Evolutionary conservation across 1,140 invertebrate species (phyloP), one percentile per base, ranked within the genome.

Genomic region (Bombus confusus): DNA sequence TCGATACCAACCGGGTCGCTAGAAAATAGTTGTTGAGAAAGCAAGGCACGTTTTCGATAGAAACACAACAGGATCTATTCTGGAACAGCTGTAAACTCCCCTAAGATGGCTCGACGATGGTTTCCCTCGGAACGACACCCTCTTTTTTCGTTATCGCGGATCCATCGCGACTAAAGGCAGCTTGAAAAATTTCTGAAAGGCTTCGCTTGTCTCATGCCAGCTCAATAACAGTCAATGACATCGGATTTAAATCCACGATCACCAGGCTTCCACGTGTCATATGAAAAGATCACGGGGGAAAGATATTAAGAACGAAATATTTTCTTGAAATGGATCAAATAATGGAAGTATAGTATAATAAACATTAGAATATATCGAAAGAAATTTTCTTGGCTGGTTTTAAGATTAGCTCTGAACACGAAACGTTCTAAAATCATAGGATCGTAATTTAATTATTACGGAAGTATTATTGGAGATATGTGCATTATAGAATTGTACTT

Each of bases 111-210:
- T 22, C 2, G 4, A 25, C 25, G 2, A 43, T 15, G 64, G 13
- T 80, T 34, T 37, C 31, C 31, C 25, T 12, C 8, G 13, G 22
- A 80, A 66, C 31, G 43, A 1, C 37, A 31, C 10, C 47, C 37
- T n/a, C 52, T 66, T 86, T 73, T 34, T 68, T 39, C 64, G 28
- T 85, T 87, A 85, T 85, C 62, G 22, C 10, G 13, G n/a, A 59
- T 31, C 28, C 52, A 86, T 79, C 34, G 71, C 37, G 0, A 18
- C 4, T 41, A 13, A 69, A 86, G 75, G 37, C 64, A n/a, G 52
- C 10, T 13, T 22, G 5, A 3, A 37, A 86, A 68, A 34, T 66
- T 57, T 34, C n/a, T 59, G 18, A 78, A 31, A 75, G n/a, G 3
- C 77, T 87, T 87, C 57, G 2, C 69, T 59, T 69, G 69, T 79